A percentile compares a stretch with the other conserved stretches of the same genome.
These are phyloP conservation scores for Leptinotarsa texana DNA, from an alignment of 1,140 invertebrate genomes.

Conservation along the genomic window DNA sequence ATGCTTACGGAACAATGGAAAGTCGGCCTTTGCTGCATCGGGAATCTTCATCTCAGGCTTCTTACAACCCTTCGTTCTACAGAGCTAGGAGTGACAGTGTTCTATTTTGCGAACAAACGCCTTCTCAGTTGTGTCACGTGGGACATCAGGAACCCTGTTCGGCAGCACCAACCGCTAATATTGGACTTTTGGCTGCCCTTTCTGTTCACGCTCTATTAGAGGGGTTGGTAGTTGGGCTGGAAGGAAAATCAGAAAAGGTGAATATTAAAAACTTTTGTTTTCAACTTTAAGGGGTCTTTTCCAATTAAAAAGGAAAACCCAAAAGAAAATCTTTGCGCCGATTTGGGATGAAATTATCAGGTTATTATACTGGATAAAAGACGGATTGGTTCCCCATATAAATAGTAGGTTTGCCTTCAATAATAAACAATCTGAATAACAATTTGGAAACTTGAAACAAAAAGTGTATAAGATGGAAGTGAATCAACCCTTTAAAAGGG, in stretches of 20 bases:
- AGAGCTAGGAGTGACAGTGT: conserved; percentile 27
- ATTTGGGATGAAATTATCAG: too few species aligned
- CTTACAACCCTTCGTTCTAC: conserved; percentile 43
- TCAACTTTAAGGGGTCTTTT: too few species aligned
- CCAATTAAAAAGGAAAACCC: too few species aligned
- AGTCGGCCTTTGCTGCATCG: conserved; percentile 40
- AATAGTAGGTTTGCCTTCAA: too few species aligned
- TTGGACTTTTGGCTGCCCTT: conserved; percentile 71
- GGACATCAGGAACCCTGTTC: conserved; percentile 65
- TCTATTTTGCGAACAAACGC: conserved; percentile 51
- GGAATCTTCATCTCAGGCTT: conserved; percentile 22
- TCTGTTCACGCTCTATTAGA: conserved; percentile 80
- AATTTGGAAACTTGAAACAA: not conserved
- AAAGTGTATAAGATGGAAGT: not conserved
- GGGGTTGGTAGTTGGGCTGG: conserved; percentile 81
- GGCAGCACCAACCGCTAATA: conserved; percentile 59
- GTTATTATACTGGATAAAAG: too few species aligned
- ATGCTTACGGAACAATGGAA: conserved; percentile 50
- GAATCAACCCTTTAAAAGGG: too few species aligned
- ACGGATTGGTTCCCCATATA: too few species aligned
- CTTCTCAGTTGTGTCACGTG: conserved; percentile 65
- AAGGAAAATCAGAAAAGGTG: conserved; percentile 66
- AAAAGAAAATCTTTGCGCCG: too few species aligned
- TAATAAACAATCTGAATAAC: too few species aligned
- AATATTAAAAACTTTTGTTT: conserved; percentile 28